Evolutionary conservation across 2,888 invertebrate genomes (phyloP).

Genomic region (Chaetoderma sp.): DNA sequence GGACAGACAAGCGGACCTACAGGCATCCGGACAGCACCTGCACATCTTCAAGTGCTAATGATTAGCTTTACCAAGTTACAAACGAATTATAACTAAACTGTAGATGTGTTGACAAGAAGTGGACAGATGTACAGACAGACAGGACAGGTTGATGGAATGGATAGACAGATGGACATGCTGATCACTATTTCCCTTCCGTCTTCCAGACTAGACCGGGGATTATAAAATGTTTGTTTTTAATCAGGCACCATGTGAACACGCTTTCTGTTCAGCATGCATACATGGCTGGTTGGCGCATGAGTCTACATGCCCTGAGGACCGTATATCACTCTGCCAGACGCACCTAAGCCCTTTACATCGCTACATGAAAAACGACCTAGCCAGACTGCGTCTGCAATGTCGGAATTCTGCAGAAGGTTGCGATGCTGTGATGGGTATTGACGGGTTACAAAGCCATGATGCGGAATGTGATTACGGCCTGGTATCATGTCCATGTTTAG

Average conservation of each 20-base stretch:
- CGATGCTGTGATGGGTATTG: constrained; percentile 41
- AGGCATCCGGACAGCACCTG: too few relatives aligned
- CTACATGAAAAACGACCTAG: constrained; percentile 55
- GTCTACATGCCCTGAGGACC: constrained; percentile 57
- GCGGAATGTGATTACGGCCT: constrained; percentile 41
- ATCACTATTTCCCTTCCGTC: too few relatives aligned
- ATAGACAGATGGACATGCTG: too few relatives aligned
- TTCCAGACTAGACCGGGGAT: too few relatives aligned
- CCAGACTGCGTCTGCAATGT: constrained; percentile 49
- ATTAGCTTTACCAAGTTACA: too few relatives aligned
- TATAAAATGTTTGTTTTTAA: too few relatives aligned
- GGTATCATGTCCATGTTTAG: constrained; percentile 48
- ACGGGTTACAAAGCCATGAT: constrained; percentile 46
- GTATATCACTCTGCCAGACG: constrained; percentile 40
- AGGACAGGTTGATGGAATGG: too few relatives aligned
- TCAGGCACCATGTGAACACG: constrained; percentile 62
- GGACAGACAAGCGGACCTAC: too few relatives aligned
- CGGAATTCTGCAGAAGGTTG: constrained; percentile 46
- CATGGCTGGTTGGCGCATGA: constrained; percentile 57
- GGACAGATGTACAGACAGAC: too few relatives aligned
- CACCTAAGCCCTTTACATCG: constrained; percentile 49
- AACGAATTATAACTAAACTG: too few relatives aligned
- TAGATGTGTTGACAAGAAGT: too few relatives aligned
- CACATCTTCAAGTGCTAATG: too few relatives aligned
- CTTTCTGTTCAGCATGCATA: constrained; percentile 58